phyloP scores from a whole-genome alignment of 2,888 invertebrate species.

The Pyrocoelia pectoralis region DNA sequence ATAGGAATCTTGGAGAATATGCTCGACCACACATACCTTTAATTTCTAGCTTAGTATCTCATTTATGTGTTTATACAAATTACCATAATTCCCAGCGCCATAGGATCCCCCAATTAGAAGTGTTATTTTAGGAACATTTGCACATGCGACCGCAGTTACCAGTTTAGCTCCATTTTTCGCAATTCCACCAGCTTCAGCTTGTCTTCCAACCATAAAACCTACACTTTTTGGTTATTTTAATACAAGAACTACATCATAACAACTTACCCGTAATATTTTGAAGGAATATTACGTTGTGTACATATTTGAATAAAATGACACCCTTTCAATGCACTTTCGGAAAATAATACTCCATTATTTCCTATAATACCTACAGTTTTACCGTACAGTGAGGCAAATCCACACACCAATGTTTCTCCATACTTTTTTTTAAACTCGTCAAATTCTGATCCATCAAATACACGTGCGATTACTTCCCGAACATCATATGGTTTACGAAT shows the following conservation, averaged over 20 bases:
- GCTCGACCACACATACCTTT: conserved; percentile 81
- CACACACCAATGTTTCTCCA: conserved; percentile 95
- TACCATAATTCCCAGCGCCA: conserved; percentile 97
- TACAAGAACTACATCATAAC: conserved; percentile 6
- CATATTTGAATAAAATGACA: conserved; percentile 98
- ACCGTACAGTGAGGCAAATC: conserved; percentile 92
- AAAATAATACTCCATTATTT: conserved; percentile 97
- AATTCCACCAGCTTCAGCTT: conserved; percentile 97
- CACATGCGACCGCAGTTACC: conserved; percentile 99
- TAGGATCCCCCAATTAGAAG: conserved; percentile 96
- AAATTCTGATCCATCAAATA: conserved; percentile 95
- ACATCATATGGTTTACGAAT: conserved; percentile 93
- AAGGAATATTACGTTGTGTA: conserved; percentile 93
- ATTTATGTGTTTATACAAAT: too few species aligned
- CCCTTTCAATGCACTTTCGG: conserved; percentile 97
- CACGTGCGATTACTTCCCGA: conserved; percentile 90
- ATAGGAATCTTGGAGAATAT: conserved; percentile 91
- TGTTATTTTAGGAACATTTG: conserved; percentile 97
- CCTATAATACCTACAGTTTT: conserved; percentile 93
- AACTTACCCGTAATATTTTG: conserved; percentile 92
- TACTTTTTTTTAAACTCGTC: conserved; percentile 96
- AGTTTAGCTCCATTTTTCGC: conserved; percentile 99
- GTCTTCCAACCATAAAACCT: conserved; percentile 98
- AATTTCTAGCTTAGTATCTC: neutral
- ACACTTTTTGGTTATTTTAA: conserved; percentile 20